phyloP scores from a whole-genome alignment of 1,140 invertebrate species.

The Nephotettix cincticeps region DNA sequence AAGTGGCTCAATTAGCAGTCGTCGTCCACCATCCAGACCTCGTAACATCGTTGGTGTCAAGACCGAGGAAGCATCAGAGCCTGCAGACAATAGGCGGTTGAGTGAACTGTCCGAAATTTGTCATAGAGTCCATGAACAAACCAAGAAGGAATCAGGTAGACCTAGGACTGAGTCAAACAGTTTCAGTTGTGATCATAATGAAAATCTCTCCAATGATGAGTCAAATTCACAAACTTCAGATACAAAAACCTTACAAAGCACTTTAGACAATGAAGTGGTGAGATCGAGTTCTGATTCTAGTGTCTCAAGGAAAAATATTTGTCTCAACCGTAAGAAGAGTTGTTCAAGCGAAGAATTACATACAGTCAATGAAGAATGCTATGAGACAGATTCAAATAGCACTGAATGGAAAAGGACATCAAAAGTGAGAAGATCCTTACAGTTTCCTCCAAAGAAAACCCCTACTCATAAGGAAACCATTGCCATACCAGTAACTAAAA shows the following conservation, averaged over 20 bases:
- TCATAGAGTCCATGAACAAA: conserved; percentile 20
- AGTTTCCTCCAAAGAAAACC: conserved; percentile 54
- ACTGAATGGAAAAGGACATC: conserved; percentile 56
- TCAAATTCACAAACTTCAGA: background rate
- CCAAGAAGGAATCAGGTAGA: conserved; percentile 19
- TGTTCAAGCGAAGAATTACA: conserved; percentile 31
- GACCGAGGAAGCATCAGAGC: background rate
- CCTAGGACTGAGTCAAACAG: background rate
- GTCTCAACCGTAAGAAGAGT: conserved; percentile 20
- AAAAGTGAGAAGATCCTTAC: conserved; percentile 59
- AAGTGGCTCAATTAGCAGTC: conserved; percentile 48
- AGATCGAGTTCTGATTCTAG: conserved; percentile 18
- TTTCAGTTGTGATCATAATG: background rate
- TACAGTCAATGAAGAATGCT: conserved; percentile 12
- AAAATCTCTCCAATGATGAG: conserved; percentile 4
- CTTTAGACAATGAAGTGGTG: background rate
- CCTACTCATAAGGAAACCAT: conserved; percentile 2
- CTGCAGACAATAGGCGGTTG: background rate
- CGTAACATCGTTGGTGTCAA: conserved; percentile 39
- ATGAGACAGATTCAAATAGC: conserved; percentile 3
- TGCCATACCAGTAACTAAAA: background rate
- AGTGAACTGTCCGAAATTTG: background rate
- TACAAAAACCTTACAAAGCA: background rate
- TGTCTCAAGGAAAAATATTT: conserved; percentile 35
- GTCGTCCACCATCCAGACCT: conserved; percentile 51